Percentiles rank a stretch among this genome's conserved stretches.
phyloP scores from a whole-genome alignment of 2,888 invertebrate species.

The Stenichneumon culpator region DNA sequence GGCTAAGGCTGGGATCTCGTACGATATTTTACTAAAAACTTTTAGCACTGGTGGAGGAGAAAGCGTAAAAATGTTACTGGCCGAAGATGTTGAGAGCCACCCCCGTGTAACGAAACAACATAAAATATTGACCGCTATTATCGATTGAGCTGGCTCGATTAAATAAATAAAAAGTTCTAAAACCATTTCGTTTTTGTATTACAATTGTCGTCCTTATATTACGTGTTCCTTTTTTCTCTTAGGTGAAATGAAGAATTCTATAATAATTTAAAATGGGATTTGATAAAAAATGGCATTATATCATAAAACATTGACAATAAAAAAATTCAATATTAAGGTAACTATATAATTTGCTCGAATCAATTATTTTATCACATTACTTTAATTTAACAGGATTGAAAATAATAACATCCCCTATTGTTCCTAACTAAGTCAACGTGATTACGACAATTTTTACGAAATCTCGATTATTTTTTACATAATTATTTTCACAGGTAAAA shows the following conservation, averaged over 20 bases:
- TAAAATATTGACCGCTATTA: slow-evolving; percentile 9
- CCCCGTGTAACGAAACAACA: slow-evolving; percentile 46
- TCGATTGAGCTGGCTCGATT: slow-evolving; percentile 7
- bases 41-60: slow-evolving; percentile 14
- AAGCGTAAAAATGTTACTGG: slow-evolving; percentile 33
- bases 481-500: no score
- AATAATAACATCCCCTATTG: no score
- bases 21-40: slow-evolving; percentile 7
- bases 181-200: background rate
- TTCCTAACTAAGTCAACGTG: no score
- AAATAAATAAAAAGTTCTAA: background rate
- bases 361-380: no score
- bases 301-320: background rate
- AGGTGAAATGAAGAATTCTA: background rate
- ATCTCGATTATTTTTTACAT: no score
- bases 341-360: no score
- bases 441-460: no score
- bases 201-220: no score
- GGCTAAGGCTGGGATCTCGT: slow-evolving; percentile 37
- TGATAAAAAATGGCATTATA: background rate
- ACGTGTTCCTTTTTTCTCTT: background rate
- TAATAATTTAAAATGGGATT: background rate
- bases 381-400: no score
- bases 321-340: background rate
- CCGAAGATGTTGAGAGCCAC: slow-evolving; percentile 19